These are phyloP conservation scores for Oncorhynchus keta DNA, from an alignment of 2,113 vertebrate genomes.

Conservation along the genomic window DNA sequence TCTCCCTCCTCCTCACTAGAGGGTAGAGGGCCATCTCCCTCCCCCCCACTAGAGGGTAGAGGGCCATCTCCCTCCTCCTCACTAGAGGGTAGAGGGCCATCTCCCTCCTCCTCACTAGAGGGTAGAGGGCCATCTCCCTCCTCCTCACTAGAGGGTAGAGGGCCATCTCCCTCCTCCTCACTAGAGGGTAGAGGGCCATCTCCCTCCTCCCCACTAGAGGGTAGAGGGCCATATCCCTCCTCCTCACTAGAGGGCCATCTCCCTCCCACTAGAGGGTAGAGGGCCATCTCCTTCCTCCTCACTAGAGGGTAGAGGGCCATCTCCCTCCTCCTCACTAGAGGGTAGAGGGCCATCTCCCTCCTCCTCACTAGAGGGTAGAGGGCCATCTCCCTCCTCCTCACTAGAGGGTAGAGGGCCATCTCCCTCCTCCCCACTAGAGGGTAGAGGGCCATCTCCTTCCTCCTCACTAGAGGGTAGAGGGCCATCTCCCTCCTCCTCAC, in stretches of 20 bases:
- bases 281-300: slow-evolving; percentile 12
- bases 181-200: slow-evolving; percentile 56
- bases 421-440: background rate
- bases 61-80: slow-evolving; percentile 12
- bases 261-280: background rate
- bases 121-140: slow-evolving; percentile 33
- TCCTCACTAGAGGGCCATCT: slow-evolving; percentile 48
- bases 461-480: slow-evolving; percentile 30
- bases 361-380: background rate
- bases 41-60: slow-evolving; percentile 54
- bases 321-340: slow-evolving; percentile 42
- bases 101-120: slow-evolving; percentile 42
- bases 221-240: too few species aligned
- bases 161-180: slow-evolving; percentile 4
- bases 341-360: slow-evolving; percentile 34
- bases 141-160: background rate
- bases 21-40: background rate
- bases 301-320: slow-evolving; percentile 41
- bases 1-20: background rate
- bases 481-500: slow-evolving; percentile 4
- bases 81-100: background rate
- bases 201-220: background rate
- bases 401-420: slow-evolving; percentile 56
- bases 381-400: slow-evolving; percentile 3
- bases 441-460: too few species aligned